phyloP scores from a whole-genome alignment of 2,797 vertebrate species.

The Eleutherodactylus coqui region DNA sequence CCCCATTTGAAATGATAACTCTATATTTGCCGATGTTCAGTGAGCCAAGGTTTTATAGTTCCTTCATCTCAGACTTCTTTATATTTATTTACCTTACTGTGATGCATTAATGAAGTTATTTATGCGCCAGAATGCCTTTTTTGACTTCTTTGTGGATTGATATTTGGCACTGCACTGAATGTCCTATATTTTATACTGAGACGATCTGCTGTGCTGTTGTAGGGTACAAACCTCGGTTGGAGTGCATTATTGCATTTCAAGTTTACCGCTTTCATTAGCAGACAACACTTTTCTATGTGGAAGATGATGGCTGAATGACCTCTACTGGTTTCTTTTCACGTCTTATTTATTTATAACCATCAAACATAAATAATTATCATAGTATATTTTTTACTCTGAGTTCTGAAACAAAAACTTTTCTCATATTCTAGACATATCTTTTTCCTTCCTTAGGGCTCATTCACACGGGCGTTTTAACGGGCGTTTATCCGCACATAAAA shows the following conservation, averaged over 20 bases:
- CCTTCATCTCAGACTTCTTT: too few relatives aligned
- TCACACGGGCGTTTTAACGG: too few relatives aligned
- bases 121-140: background rate
- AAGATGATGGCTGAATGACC: slow-evolving; percentile 9
- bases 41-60: too few relatives aligned
- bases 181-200: background rate
- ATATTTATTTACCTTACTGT: background rate
- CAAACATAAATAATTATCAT: background rate
- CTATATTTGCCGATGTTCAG: background rate
- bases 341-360: background rate
- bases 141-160: slow-evolving; percentile 9
- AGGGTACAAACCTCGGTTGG: background rate
- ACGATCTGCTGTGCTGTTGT: background rate
- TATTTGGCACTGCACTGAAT: background rate
- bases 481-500: too few relatives aligned
- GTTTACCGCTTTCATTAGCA: background rate
- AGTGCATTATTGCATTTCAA: slow-evolving; percentile 11
- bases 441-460: background rate
- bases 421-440: background rate
- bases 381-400: background rate
- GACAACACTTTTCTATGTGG: background rate
- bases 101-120: background rate
- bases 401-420: background rate
- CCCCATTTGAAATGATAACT: background rate
- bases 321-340: background rate